Evolutionary conservation across 2,797 vertebrate genomes (phyloP).

Genomic region (Acanthurus lineatus): DNA sequence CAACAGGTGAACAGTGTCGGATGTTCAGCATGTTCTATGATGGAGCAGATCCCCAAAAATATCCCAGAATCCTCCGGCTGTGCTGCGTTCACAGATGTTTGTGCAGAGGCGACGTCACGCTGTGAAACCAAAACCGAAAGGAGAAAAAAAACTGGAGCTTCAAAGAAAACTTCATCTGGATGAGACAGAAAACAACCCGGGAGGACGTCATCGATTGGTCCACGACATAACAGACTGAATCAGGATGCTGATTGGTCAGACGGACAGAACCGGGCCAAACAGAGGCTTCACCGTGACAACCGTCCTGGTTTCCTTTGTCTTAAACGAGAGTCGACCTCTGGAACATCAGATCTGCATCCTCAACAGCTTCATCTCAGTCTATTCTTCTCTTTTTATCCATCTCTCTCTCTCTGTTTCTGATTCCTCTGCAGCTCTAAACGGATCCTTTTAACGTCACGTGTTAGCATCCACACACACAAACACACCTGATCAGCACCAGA

Average conservation of each 20-base stretch:
- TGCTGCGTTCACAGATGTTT: conserved; percentile 14
- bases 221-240: neutral
- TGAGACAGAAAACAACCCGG: conserved; percentile 6
- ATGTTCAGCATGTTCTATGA: neutral
- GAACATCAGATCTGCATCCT: neutral
- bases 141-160: conserved; percentile 3
- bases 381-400: conserved; percentile 48
- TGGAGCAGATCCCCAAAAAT: conserved; percentile 41
- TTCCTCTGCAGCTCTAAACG: neutral
- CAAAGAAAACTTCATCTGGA: conserved; percentile 8
- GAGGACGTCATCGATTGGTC: neutral
- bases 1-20: neutral
- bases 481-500: neutral
- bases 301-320: conserved; percentile 9
- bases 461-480: neutral
- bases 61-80: conserved; percentile 37
- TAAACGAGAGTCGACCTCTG: conserved; percentile 19
- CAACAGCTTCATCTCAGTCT: neutral
- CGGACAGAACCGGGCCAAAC: neutral
- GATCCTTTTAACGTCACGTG: conserved; percentile 14
- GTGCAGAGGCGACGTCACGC: conserved; percentile 15
- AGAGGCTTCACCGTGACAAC: conserved; percentile 11
- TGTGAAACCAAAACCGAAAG: conserved; percentile 3
- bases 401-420: conserved; percentile 18
- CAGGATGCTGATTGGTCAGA: neutral